Percentiles rank a stretch among this genome's conserved stretches.
These are phyloP conservation scores for Oikopleura dioica DNA, from an alignment of 23 tunicate genomes.

Conservation along the genomic window DNA sequence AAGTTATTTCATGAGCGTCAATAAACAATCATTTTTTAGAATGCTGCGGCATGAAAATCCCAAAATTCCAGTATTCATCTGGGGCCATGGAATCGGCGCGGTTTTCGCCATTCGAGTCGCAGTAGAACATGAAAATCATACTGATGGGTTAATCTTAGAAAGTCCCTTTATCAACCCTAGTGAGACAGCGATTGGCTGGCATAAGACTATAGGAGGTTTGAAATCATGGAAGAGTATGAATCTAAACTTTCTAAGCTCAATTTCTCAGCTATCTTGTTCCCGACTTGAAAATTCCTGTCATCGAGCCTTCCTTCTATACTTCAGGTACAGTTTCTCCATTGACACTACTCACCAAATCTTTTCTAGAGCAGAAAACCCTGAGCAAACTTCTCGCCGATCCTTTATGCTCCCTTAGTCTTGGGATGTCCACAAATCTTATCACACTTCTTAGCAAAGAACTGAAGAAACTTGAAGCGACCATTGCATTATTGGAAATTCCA, in stretches of 20 bases:
- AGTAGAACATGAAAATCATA: too few relatives aligned
- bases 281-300: neutral
- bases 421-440: neutral
- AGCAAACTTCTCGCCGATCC: neutral
- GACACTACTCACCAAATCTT: neutral
- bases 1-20: too few relatives aligned
- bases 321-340: too few relatives aligned
- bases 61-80: neutral
- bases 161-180: neutral
- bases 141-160: too few relatives aligned
- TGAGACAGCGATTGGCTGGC: neutral
- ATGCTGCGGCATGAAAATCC: neutral
- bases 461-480: too few relatives aligned
- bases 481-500: neutral
- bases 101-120: too few relatives aligned
- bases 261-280: neutral
- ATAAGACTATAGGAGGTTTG: neutral
- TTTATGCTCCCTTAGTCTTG: neutral
- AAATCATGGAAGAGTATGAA: too few relatives aligned
- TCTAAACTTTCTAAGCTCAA: too few relatives aligned
- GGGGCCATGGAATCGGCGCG: neutral
- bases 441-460: neutral
- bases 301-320: too few relatives aligned
- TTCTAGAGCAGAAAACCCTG: neutral
- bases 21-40: too few relatives aligned